A percentile compares a stretch with the other conserved stretches of the same genome.
Evolutionary conservation across 2,797 vertebrate species (phyloP).

Genomic region (Carcharodon carcharias): DNA sequence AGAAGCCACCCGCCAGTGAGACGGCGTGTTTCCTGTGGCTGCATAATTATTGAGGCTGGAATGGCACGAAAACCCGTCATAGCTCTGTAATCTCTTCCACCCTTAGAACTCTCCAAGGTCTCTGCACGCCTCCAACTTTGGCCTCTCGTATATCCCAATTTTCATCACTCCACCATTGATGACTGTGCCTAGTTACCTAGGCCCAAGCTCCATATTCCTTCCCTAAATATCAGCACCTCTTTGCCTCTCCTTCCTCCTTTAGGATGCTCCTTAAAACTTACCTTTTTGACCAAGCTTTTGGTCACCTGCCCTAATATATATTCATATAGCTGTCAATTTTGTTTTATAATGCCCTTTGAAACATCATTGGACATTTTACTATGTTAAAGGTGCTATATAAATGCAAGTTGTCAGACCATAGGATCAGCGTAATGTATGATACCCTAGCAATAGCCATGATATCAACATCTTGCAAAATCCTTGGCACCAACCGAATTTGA

Average conservation of each 20-base stretch:
- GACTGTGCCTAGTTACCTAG: neutral
- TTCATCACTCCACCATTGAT: neutral
- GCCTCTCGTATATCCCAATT: neutral
- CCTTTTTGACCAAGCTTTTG: neutral
- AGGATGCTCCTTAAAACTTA: neutral
- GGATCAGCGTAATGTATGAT: neutral
- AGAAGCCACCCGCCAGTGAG: no score
- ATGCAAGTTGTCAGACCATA: neutral
- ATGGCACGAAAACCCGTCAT: no score
- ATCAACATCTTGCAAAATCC: neutral
- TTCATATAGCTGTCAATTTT: neutral
- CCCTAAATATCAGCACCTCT: neutral
- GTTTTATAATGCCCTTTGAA: neutral
- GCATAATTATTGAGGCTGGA: no score
- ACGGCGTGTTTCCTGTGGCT: no score
- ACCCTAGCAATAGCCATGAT: neutral
- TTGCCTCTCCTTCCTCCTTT: neutral
- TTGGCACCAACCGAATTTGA: neutral
- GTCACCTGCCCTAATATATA: neutral
- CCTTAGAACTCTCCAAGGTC: neutral
- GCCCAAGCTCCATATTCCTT: neutral
- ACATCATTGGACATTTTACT: neutral
- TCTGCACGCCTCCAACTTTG: neutral
- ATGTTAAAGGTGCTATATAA: neutral
- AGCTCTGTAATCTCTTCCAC: neutral